These are phyloP conservation scores for Pedionomus torquatus DNA, from an alignment of 2,113 vertebrate species.

Conservation along the genomic window DNA sequence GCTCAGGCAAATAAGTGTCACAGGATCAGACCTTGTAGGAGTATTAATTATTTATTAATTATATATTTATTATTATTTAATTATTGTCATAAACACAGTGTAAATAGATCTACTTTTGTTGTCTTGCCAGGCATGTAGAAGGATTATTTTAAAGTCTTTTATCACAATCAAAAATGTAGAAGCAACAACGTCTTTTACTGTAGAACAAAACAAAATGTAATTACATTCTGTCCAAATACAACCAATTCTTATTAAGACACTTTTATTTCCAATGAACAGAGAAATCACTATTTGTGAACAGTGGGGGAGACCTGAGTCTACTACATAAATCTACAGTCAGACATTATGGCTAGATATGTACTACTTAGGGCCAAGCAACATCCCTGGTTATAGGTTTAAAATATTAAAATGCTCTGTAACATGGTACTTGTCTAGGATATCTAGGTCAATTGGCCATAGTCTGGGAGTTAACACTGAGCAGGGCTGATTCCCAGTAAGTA, in stretches of 20 bases:
- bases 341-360: background rate
- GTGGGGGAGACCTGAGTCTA: background rate
- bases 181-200: accelerated
- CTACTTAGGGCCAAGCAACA: background rate
- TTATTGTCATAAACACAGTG: background rate
- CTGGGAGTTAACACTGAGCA: background rate
- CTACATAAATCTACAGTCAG: background rate
- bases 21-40: background rate
- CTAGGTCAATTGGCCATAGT: background rate
- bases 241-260: background rate
- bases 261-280: background rate
- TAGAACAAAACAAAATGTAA: background rate
- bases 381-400: background rate
- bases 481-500: background rate
- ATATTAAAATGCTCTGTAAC: background rate
- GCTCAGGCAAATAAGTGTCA: background rate
- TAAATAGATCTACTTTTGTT: background rate
- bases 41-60: background rate
- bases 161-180: background rate
- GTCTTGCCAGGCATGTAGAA: background rate
- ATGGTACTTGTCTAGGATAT: background rate
- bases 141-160: background rate
- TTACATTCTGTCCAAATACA: background rate
- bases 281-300: background rate
- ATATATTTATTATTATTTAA: background rate